These are phyloP conservation scores for Cyanistes caeruleus DNA, from an alignment of 2,113 vertebrate genomes.

Conservation along the genomic window DNA sequence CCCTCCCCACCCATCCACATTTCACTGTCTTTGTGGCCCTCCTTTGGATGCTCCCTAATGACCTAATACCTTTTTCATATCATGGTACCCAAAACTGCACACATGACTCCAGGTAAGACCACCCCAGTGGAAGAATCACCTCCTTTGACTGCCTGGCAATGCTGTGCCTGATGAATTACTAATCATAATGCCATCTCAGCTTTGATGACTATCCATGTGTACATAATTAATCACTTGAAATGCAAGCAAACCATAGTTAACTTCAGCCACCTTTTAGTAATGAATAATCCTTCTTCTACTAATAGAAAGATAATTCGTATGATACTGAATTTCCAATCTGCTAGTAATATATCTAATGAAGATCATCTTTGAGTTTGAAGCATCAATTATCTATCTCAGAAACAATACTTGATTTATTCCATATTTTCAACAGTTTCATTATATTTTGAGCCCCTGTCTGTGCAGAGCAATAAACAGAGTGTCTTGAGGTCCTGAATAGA, in stretches of 20 bases:
- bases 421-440: neutral
- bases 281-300: neutral
- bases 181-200: neutral
- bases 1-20: neutral
- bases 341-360: neutral
- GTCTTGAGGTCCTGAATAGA: neutral
- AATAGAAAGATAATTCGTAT: neutral
- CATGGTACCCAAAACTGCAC: neutral
- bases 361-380: neutral
- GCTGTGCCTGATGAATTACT: neutral
- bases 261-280: neutral
- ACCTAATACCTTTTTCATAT: neutral
- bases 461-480: neutral
- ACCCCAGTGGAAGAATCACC: accelerated
- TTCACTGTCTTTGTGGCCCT: neutral
- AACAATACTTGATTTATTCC: neutral
- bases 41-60: neutral
- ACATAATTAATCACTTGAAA: neutral
- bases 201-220: neutral
- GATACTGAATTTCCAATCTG: neutral
- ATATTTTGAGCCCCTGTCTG: neutral
- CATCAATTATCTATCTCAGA: neutral
- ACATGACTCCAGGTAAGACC: too few species aligned
- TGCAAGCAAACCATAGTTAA: neutral
- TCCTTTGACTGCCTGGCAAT: neutral